Evolutionary conservation across 2,113 vertebrate species (phyloP), one percentile per base, ranked within the genome.

Genomic region (Rhinolophus ferrumequinum): DNA sequence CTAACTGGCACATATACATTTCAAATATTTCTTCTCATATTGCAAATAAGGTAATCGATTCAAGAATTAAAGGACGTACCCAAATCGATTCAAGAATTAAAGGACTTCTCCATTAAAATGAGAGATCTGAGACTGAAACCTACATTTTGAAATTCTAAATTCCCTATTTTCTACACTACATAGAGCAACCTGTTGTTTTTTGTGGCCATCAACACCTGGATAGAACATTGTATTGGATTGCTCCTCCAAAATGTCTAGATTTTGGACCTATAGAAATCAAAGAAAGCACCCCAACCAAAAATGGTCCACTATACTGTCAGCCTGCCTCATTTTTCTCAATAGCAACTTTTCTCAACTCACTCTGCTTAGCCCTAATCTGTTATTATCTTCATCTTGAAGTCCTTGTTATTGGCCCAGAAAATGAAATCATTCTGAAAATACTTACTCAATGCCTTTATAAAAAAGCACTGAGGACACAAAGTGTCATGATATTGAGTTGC

Each of bases 361-460:
- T 92, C 33, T 69, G 13, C 54, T 72, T 52, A 52, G 4, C 26
- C 58, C 3, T 85, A 80, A 76, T 8, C 26, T 54, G 41, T 70
- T 79, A 70, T 28, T 54, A 15, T 58, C 60, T 86, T 81, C 24
- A n/a, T n/a, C 33, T 52, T 67, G 4, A 80, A 81, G 28, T 41
- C 28, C 15, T 88, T 6, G 0, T 76, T 66, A n/a, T n/a, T 33
- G 24, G 19, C 73, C 19, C 44, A 33, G 24, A 35, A 85, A 70
- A 80, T 75, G 70, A 73, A 95, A 75, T 64, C n/a, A 67, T 75
- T 83, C 62, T 66, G 33, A 86, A 96, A 86, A 79, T 83, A 77
- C 3, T 9, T 66, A 72, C 30, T 60, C n/a, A 16, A 79, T 86
- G 35, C 33, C 28, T 77, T 93, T 67, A 72, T 44, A 67, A 54